Conservation (phyloP, 2,888 invertebrate genomes). For the Branchipolynoe longqiensis region DNA sequence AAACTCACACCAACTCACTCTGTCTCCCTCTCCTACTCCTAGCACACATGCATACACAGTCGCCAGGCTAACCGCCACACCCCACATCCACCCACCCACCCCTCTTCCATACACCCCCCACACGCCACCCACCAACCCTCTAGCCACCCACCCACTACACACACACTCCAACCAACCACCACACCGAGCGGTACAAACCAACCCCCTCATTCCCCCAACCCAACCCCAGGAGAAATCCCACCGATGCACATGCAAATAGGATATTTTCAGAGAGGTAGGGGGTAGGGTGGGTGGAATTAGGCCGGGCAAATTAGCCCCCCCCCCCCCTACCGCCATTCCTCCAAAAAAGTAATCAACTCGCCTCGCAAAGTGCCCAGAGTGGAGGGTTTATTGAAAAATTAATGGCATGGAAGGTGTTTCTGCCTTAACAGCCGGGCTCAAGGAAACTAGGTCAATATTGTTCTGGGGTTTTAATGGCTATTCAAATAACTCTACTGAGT, state of each 20-base stretch:
- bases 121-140: too few relatives aligned
- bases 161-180: background rate
- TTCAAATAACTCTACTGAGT: background rate
- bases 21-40: too few relatives aligned
- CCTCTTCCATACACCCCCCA: too few relatives aligned
- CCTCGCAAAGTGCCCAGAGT: background rate
- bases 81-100: too few relatives aligned
- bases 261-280: constrained; percentile 11
- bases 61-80: too few relatives aligned
- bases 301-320: background rate
- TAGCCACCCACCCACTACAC: too few relatives aligned
- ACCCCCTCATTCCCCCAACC: background rate
- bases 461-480: background rate
- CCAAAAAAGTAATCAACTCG: constrained; percentile 26
- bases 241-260: constrained; percentile 42
- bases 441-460: background rate
- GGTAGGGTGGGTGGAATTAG: constrained; percentile 15
- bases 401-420: constrained; percentile 10
- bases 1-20: too few relatives aligned
- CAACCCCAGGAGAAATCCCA: background rate
- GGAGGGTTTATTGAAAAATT: constrained; percentile 20
- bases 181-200: background rate
- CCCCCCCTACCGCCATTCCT: too few relatives aligned
- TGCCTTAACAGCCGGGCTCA: background rate
- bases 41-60: too few relatives aligned